A percentile compares a stretch with the other conserved stretches of the same genome.
Evolutionary conservation across 2,888 invertebrate genomes (phyloP).

Genomic region (Anorthoa munda): DNA sequence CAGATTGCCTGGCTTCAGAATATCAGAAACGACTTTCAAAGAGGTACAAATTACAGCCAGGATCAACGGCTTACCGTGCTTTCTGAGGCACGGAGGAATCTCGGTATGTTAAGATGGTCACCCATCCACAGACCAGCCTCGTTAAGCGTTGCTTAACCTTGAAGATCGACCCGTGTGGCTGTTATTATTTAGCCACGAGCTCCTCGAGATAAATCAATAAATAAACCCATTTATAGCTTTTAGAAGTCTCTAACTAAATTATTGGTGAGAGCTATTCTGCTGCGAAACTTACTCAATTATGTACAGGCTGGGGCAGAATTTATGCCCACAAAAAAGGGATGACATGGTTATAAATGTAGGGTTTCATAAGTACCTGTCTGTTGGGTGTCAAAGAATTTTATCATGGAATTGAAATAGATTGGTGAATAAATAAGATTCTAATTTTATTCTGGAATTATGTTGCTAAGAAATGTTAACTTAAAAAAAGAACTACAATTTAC

Average conservation of each 20-base stretch:
- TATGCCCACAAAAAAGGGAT: constrained; percentile 32
- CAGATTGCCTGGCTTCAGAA: too few species aligned
- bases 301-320: constrained; percentile 35
- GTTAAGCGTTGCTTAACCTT: too few species aligned
- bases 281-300: constrained; percentile 58
- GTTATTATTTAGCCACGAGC: too few species aligned
- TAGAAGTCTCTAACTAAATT: constrained; percentile 41
- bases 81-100: too few species aligned
- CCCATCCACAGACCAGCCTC: too few species aligned
- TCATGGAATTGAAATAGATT: neutral
- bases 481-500: too few species aligned
- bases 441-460: neutral
- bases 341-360: constrained; percentile 20
- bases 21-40: too few species aligned
- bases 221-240: constrained; percentile 51
- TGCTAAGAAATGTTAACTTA: too few species aligned
- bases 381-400: neutral
- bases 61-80: too few species aligned
- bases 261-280: constrained; percentile 33
- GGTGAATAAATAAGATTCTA: neutral
- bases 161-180: too few species aligned
- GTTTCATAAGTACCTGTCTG: neutral
- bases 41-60: too few species aligned
- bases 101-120: too few species aligned
- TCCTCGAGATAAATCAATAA: constrained; percentile 44